phyloP scores from a whole-genome alignment of 1,140 invertebrate genomes.

The Drepana arcuata region DNA sequence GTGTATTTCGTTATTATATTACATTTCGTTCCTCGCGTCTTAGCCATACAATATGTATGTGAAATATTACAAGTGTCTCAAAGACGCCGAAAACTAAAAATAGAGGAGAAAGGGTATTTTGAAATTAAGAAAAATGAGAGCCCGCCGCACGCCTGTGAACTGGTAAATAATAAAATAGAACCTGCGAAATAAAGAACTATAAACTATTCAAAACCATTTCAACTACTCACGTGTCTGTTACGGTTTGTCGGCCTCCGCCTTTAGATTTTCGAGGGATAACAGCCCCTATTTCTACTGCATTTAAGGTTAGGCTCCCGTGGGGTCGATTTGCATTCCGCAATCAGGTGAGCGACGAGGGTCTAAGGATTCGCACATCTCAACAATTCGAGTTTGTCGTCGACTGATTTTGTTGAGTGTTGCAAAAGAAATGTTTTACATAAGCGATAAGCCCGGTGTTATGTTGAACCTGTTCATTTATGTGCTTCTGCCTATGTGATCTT shows the following conservation, averaged over 20 bases:
- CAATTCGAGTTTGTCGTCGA: conserved; percentile 18
- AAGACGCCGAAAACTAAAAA: no score
- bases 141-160: conserved; percentile 1
- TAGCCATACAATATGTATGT: no score
- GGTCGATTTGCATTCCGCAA: conserved; percentile 25
- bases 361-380: conserved; percentile 19
- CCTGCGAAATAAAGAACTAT: conserved; percentile 20
- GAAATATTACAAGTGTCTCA: no score
- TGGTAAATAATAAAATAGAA: conserved; percentile 22
- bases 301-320: conserved; percentile 18
- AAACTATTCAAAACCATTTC: conserved; percentile 25
- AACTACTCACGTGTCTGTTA: conserved; percentile 20
- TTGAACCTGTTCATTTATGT: no score
- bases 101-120: no score
- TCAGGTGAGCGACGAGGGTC: conserved; percentile 30
- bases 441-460: conserved; percentile 4
- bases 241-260: conserved; percentile 10
- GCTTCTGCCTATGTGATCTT: no score
- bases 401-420: conserved; percentile 19
- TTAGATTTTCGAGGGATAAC: conserved; percentile 13
- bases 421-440: conserved; percentile 17
- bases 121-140: no score
- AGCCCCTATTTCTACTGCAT: conserved; percentile 15
- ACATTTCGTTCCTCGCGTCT: no score
- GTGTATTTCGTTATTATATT: no score